These are phyloP conservation scores for Hylaea fasciaria DNA, from an alignment of 2,888 invertebrate genomes.

Conservation along the genomic window DNA sequence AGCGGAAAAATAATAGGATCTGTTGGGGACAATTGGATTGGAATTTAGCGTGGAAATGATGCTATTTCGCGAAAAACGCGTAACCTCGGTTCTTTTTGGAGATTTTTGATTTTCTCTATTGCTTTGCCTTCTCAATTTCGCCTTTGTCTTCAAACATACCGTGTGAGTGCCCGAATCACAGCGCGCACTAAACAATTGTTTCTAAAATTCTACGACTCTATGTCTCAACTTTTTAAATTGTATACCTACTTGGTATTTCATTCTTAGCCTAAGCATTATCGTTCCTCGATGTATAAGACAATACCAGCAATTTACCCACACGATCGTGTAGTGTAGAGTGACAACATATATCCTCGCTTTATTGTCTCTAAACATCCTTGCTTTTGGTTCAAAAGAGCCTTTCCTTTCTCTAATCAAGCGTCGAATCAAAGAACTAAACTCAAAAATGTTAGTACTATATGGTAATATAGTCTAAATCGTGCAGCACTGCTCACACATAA, in stretches of 20 bases:
- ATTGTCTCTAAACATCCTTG: too few species aligned
- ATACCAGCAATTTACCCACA: neutral
- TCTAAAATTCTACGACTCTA: slow-evolving; percentile 11
- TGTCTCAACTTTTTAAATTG: slow-evolving; percentile 4
- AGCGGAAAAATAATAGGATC: slow-evolving; percentile 26
- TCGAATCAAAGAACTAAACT: too few species aligned
- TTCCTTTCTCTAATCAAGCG: too few species aligned
- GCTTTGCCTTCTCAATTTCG: slow-evolving; percentile 9
- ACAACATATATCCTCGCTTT: too few species aligned
- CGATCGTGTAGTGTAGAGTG: neutral
- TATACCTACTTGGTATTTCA: neutral
- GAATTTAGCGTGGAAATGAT: slow-evolving; percentile 15
- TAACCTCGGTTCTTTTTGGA: neutral
- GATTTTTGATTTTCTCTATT: neutral
- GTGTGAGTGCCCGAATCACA: slow-evolving; percentile 16
- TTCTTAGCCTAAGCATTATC: neutral
- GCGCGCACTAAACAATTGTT: slow-evolving; percentile 16
- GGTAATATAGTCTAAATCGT: too few species aligned
- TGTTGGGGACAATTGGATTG: slow-evolving; percentile 9
- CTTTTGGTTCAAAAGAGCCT: too few species aligned
- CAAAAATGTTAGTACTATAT: too few species aligned
- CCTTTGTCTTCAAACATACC: slow-evolving; percentile 12
- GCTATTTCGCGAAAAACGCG: neutral
- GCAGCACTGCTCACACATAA: too few species aligned
- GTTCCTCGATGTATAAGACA: neutral